phyloP scores from a whole-genome alignment of 1,140 invertebrate genomes.

The Drosophila persimilis region DNA sequence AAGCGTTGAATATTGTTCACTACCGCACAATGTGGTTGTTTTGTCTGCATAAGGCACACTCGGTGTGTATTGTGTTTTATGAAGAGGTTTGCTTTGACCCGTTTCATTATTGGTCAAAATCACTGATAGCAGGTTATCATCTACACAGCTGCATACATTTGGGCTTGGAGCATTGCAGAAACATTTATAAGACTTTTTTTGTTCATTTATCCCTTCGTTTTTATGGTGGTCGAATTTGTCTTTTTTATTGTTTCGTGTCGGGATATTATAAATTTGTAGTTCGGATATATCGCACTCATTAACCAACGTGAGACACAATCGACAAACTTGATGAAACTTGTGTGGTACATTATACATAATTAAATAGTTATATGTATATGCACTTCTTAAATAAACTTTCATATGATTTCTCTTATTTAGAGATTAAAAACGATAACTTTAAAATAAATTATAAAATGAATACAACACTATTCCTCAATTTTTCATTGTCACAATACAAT shows the following conservation, averaged over 20 bases:
- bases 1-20: conserved; percentile 40
- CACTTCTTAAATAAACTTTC: conserved; percentile 43
- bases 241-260: conserved; percentile 41
- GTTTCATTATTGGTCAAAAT: conserved; percentile 46
- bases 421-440: conserved; percentile 72
- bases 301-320: conserved; percentile 83
- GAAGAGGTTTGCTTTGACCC: conserved; percentile 44
- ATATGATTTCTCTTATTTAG: conserved; percentile 36
- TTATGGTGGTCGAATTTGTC: conserved; percentile 18
- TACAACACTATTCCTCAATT: conserved; percentile 75
- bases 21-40: conserved; percentile 40
- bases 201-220: conserved; percentile 32
- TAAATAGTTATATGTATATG: conserved; percentile 58
- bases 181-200: conserved; percentile 44
- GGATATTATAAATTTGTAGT: conserved; percentile 80
- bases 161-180: conserved; percentile 52
- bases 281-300: conserved; percentile 78
- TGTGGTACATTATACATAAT: conserved; percentile 85
- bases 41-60: conserved; percentile 58
- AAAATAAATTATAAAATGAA: conserved; percentile 79
- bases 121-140: conserved; percentile 68
- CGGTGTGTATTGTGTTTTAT: conserved; percentile 56
- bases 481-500: conserved; percentile 79
- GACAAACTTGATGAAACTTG: conserved; percentile 85
- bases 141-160: conserved; percentile 56